Evolutionary conservation across 2,888 invertebrate genomes (phyloP).

Genomic region (Xestoiulus laeticollis): DNA sequence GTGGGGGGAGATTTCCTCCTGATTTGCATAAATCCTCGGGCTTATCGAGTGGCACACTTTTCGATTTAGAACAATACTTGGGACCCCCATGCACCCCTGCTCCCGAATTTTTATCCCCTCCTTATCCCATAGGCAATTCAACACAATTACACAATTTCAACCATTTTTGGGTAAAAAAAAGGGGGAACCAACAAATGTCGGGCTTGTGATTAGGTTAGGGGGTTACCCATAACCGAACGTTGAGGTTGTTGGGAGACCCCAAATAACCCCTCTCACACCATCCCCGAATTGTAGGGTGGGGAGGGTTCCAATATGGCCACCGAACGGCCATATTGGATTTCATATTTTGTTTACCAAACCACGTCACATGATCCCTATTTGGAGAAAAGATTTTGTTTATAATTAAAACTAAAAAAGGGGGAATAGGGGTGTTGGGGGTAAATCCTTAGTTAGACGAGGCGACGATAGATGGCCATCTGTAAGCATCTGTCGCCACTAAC

Average conservation of each 20-base stretch:
- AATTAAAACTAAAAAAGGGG: too few relatives aligned
- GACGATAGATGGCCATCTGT: too few relatives aligned
- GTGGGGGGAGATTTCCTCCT: background rate
- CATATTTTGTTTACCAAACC: background rate
- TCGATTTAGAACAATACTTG: constrained; percentile 25
- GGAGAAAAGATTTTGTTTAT: too few relatives aligned
- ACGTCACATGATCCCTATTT: too few relatives aligned
- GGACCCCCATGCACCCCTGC: background rate
- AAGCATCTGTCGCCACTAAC: too few relatives aligned
- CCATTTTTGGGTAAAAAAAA: background rate
- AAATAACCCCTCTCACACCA: background rate
- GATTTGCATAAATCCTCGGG: background rate
- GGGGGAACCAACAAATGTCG: constrained; percentile 20
- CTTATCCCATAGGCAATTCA: background rate
- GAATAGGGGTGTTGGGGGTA: too few relatives aligned
- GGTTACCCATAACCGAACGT: background rate
- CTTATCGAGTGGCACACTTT: constrained; percentile 43
- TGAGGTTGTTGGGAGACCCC: background rate
- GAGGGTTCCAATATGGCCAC: background rate
- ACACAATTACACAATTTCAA: background rate
- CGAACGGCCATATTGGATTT: background rate
- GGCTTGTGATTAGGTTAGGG: constrained; percentile 31
- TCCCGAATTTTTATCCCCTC: background rate
- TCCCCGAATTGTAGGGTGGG: too few relatives aligned
- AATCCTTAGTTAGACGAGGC: too few relatives aligned